These are phyloP conservation scores for Pteropus rufus DNA, from an alignment of 2,797 vertebrate genomes.

Conservation along the genomic window DNA sequence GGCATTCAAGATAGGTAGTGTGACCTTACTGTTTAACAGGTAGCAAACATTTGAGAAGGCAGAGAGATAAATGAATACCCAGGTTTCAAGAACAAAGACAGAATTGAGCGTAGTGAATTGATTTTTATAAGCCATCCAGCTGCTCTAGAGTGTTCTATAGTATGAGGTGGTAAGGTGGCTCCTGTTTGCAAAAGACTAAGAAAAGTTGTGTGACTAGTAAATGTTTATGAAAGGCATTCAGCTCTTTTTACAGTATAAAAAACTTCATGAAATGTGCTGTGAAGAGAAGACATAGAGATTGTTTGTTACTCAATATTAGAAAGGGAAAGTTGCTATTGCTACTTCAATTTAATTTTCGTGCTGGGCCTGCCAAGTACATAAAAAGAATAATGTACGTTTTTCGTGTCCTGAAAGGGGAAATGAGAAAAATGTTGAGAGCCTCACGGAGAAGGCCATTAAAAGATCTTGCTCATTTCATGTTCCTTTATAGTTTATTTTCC, in stretches of 20 bases:
- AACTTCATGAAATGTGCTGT: neutral
- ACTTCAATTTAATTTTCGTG: neutral
- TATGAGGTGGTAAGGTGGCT: neutral
- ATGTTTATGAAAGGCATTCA: neutral
- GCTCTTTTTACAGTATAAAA: neutral
- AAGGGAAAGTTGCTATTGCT: neutral
- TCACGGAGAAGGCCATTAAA: neutral
- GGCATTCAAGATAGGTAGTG: neutral
- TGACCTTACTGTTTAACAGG: neutral
- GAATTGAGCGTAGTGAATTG: neutral
- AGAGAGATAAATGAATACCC: neutral
- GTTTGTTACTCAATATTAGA: neutral
- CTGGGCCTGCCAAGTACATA: neutral
- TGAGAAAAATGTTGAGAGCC: neutral
- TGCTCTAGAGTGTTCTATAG: neutral
- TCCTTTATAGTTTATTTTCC: neutral
- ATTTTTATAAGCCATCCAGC: neutral
- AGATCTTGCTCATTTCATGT: neutral
- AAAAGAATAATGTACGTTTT: neutral
- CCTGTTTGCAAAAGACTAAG: neutral
- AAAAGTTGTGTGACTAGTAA: neutral
- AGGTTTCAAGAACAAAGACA: neutral
- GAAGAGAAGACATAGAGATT: neutral
- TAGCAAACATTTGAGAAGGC: neutral
- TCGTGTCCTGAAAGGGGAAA: neutral